Evolutionary conservation across 2,113 vertebrate genomes (phyloP), one percentile per base, ranked within the genome.

Genomic region (Ia io): DNA sequence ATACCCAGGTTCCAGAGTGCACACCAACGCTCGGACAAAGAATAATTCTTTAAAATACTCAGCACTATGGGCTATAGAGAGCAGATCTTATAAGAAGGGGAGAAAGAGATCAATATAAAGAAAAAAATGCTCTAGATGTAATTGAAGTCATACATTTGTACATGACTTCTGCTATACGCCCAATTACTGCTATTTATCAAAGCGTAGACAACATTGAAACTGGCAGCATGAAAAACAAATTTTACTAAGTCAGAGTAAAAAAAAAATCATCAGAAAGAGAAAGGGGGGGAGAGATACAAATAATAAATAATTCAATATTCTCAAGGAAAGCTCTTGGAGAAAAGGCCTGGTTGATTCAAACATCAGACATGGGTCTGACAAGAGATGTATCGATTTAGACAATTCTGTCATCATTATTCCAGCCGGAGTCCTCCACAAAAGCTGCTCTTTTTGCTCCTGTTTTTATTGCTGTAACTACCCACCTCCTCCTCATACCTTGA

Each of bases 261-360:
- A 79, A 80, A 94, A 94, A 84, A 78, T 73, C 6, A 85, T 98
- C 98, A 98, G 97, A 98, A 98, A 98, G 97, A 92, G 96, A 98
- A 98, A 97, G 94, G 88, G 61, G 22, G 90, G 97, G 97, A 97
- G 98, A 98, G 98, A 98, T 98, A 98, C 98, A 99, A 98, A 98
- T 98, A 98, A 98, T 99, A 99, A 99, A 99, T 99, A 99, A 99
- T 99, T 99, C 99, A 99, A 97, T 98, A 98, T 98, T 99, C 98
- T 98, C 88, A 97, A 98, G 98, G 98, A 98, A 98, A 98, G 98
- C 98, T 98, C 97, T 98, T 97, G 97, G 97, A 97, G 98, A 98
- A 98, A 98, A 98, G 98, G 98, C 97, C 97, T 97, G 98, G 98
- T 98, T 98, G 98, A 99, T 99, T 99, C 98, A 98, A 98, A 99